These are phyloP conservation scores for Bolinopsis microptera DNA, from an alignment of 37 sponge, comb jelly and placozoan species.

Conservation along the genomic window DNA sequence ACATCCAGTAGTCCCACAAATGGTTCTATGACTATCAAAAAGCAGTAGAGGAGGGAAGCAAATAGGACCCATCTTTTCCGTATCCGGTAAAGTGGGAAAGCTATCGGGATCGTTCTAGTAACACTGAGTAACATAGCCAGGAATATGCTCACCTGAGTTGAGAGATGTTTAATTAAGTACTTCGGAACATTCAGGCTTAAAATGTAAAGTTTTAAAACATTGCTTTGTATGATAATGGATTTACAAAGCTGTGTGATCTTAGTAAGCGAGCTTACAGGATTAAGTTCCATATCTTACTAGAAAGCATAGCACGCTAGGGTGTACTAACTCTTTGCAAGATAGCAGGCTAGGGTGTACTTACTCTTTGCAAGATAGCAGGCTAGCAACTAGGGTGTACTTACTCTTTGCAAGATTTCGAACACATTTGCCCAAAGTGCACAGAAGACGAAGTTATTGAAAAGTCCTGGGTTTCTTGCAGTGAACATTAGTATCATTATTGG, in stretches of 20 bases:
- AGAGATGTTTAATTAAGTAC: too few relatives aligned
- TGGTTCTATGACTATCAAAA: neutral
- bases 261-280: too few relatives aligned
- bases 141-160: neutral
- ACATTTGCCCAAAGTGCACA: neutral
- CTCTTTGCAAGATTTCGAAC: neutral
- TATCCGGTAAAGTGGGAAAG: neutral
- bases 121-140: neutral
- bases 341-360: too few relatives aligned
- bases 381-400: too few relatives aligned
- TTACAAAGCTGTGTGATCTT: too few relatives aligned
- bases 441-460: neutral
- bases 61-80: neutral
- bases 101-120: neutral
- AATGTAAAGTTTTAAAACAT: too few relatives aligned
- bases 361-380: too few relatives aligned
- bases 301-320: too few relatives aligned
- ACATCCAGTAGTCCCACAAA: neutral
- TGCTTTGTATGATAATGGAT: too few relatives aligned
- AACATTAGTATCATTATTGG: neutral
- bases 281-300: too few relatives aligned
- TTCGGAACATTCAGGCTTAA: too few relatives aligned
- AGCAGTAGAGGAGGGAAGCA: neutral
- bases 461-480: neutral
- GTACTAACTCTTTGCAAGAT: too few relatives aligned